Evolutionary conservation across 1,140 invertebrate genomes (phyloP).

Genomic region (Coelopa frigida): DNA sequence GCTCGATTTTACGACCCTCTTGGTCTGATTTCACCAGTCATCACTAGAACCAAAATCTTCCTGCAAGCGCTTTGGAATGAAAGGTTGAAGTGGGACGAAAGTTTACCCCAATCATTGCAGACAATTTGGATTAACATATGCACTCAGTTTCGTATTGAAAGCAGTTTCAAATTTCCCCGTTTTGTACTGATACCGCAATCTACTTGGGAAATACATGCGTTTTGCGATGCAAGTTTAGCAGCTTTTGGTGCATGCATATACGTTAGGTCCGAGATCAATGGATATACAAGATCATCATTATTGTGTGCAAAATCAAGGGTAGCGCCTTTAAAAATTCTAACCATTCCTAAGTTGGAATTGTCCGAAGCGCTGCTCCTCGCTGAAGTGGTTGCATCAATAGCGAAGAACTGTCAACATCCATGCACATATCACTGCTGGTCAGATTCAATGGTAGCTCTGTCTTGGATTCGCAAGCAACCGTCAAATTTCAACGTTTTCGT

Average conservation of each 20-base stretch:
- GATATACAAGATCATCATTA: constrained; percentile 15
- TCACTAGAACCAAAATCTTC: constrained; percentile 5
- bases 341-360: constrained; percentile 29
- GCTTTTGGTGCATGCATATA: constrained; percentile 40
- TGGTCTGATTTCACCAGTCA: constrained; percentile 11
- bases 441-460: constrained; percentile 29
- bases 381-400: constrained; percentile 16
- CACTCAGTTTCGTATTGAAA: not conserved
- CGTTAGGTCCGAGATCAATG: constrained; percentile 14
- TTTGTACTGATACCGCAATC: constrained; percentile 2
- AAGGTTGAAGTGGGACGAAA: constrained; percentile 3
- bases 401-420: constrained; percentile 2
- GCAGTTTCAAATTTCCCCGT: not conserved
- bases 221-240: constrained; percentile 37
- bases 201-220: constrained; percentile 25
- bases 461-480: constrained; percentile 23
- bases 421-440: constrained; percentile 21
- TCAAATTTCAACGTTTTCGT: constrained; percentile 25
- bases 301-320: constrained; percentile 31
- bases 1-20: constrained; percentile 7
- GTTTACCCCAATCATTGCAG: constrained; percentile 12
- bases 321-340: constrained; percentile 25
- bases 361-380: constrained; percentile 20
- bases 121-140: constrained; percentile 11
- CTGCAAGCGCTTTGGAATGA: constrained; percentile 4